These are phyloP conservation scores for Drosophila atroscutellata DNA, from an alignment of 2,888 invertebrate species.

Conservation along the genomic window DNA sequence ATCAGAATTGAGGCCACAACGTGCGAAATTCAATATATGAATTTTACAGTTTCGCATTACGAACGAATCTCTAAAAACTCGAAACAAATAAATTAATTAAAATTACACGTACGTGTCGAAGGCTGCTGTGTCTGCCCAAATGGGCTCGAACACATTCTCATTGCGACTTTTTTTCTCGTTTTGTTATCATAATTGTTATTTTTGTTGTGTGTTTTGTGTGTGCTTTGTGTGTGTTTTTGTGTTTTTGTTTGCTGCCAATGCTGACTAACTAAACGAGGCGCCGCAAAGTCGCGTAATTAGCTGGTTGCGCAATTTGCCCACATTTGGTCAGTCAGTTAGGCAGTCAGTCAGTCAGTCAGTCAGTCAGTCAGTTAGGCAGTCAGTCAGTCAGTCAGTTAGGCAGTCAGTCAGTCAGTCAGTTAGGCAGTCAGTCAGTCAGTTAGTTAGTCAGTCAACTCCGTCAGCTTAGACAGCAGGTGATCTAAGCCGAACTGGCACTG, in stretches of 20 bases:
- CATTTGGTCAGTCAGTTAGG: conserved; percentile 38
- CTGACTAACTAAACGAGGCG: conserved; percentile 61
- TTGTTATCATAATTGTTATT: conserved; percentile 56
- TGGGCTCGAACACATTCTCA: conserved; percentile 38
- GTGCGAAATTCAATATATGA: conserved; percentile 56
- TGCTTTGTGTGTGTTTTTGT: conserved; percentile 3
- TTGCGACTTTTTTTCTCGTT: conserved; percentile 33
- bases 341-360: conserved; percentile 26
- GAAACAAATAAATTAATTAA: conserved; percentile 71
- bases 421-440: conserved; percentile 12
- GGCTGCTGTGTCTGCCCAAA: conserved; percentile 52
- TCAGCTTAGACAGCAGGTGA: conserved; percentile 43
- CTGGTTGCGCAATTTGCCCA: conserved; percentile 69
- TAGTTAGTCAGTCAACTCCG: not conserved
- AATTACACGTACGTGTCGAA: conserved; percentile 75
- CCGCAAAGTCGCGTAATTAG: conserved; percentile 68
- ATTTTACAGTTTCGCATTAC: conserved; percentile 51
- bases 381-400: conserved; percentile 4
- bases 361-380: not conserved
- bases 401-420: conserved; percentile 2
- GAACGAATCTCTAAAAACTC: conserved; percentile 47
- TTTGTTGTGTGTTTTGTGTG: conserved; percentile 18
- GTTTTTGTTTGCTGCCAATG: conserved; percentile 33
- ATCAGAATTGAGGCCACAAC: conserved; percentile 66
- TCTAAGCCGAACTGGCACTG: conserved; percentile 51